These are phyloP conservation scores for Rhagonycha fulva DNA, from an alignment of 2,888 invertebrate species.

Conservation along the genomic window DNA sequence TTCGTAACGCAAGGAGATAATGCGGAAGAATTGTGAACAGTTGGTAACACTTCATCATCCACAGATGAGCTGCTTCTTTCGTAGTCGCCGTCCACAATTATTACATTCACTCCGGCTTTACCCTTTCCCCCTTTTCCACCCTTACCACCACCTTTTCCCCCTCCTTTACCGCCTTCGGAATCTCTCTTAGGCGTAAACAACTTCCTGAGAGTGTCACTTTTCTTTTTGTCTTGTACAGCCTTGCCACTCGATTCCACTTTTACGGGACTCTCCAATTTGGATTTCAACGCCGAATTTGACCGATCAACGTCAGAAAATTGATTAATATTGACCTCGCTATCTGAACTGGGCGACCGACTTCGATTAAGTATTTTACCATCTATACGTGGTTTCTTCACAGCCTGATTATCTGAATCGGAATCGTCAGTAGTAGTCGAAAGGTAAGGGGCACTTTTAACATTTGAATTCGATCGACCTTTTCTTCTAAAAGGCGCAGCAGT, in stretches of 20 bases:
- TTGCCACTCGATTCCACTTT: constrained; percentile 57
- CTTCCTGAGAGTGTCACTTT: constrained; percentile 68
- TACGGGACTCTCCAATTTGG: constrained; percentile 42
- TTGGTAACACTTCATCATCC: constrained; percentile 49
- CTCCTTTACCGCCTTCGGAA: constrained; percentile 68
- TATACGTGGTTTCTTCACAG: constrained; percentile 34
- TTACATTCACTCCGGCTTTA: constrained; percentile 68
- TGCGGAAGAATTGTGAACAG: constrained; percentile 43
- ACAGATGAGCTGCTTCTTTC: constrained; percentile 55
- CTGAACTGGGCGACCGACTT: constrained; percentile 38
- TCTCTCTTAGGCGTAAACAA: constrained; percentile 63
- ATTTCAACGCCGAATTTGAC: not conserved
- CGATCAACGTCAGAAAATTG: constrained; percentile 38
- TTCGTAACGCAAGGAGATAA: constrained; percentile 45
- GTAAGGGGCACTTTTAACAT: constrained; percentile 41
- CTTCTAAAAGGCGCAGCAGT: constrained; percentile 46
- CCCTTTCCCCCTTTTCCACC: constrained; percentile 67
- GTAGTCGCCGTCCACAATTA: constrained; percentile 68
- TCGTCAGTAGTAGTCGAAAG: constrained; percentile 52
- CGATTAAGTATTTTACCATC: constrained; percentile 26
- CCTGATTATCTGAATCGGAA: constrained; percentile 47
- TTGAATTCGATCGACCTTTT: constrained; percentile 55
- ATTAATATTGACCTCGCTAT: constrained; percentile 36
- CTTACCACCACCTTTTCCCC: constrained; percentile 70
- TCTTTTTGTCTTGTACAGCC: constrained; percentile 69